phyloP scores from a whole-genome alignment of 2,888 invertebrate species.

The Lordiphosa fenestrarum region DNA sequence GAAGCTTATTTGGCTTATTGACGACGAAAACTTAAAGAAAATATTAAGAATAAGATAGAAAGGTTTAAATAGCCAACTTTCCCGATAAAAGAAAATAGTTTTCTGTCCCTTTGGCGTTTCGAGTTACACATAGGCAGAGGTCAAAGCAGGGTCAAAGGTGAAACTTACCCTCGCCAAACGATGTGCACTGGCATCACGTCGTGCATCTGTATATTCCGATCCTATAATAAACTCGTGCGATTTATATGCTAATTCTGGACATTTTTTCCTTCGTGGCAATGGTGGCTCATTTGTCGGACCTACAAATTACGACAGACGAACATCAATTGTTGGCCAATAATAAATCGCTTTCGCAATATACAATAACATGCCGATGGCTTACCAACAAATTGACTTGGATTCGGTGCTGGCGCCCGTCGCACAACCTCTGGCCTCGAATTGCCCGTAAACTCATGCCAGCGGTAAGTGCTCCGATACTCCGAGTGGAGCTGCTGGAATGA shows the following conservation, averaged over 20 bases:
- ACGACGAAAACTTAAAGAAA: too few species aligned
- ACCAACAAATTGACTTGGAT: slow-evolving; percentile 80
- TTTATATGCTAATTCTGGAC: slow-evolving; percentile 92
- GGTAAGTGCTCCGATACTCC: slow-evolving; percentile 96
- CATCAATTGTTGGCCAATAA: slow-evolving; percentile 28
- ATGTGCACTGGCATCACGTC: slow-evolving; percentile 79
- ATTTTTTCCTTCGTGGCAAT: slow-evolving; percentile 92
- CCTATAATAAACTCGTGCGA: slow-evolving; percentile 88
- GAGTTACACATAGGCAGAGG: neutral
- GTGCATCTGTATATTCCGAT: slow-evolving; percentile 84
- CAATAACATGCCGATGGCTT: slow-evolving; percentile 42
- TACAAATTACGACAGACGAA: slow-evolving; percentile 42
- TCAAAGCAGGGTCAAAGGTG: slow-evolving; percentile 27
- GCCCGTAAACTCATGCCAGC: slow-evolving; percentile 95
- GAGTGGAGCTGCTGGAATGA: slow-evolving; percentile 89
- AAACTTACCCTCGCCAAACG: slow-evolving; percentile 78
- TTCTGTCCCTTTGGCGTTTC: neutral
- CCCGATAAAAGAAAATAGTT: neutral
- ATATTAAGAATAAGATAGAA: too few species aligned
- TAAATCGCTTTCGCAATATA: slow-evolving; percentile 34
- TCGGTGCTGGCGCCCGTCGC: slow-evolving; percentile 84
- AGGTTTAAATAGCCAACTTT: too few species aligned
- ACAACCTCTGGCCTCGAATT: slow-evolving; percentile 87
- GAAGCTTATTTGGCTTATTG: too few species aligned
- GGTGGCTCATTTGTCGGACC: slow-evolving; percentile 88